Base-by-base conservation (phyloP, 1,140 invertebrate genomes). In the Zaprionus inermis region DNA sequence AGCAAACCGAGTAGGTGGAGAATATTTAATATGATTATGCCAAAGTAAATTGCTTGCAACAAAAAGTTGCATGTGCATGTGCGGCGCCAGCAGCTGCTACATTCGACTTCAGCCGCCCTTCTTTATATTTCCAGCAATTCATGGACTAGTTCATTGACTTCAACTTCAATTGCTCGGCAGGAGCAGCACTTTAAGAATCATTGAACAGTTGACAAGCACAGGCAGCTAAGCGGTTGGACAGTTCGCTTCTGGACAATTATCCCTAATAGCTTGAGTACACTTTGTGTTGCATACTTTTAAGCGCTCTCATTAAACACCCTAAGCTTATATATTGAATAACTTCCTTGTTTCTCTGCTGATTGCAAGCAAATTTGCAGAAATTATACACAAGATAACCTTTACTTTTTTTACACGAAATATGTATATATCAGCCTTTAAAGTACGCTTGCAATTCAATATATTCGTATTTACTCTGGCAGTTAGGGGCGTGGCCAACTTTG, bases 1-100 rank as follows among this genome's bases (percentile, higher is more conserved):
- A 58, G 63, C 69, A 83, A 88, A 89, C 54, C 77, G 78, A 64
- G 69, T 78, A 57, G 84, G 84, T 81, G 84, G 84, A 84, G 78
- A 83, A 89, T 81, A 88, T 88, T 89, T 88, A 88, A 88, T 89
- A 88, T 88, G 84, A 88, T 88, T 88, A 88, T 88, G 84, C 76
- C 80, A 71, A 88, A 81, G 84, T 89, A 88, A 88, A 88, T 88
- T 89, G 84, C 84, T 88, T 83, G 84, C 81, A 89, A 89, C 79
- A 88, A 88, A 75, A 88, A 78, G 84, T 78, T 81, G 81, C 81
- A 81, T 64, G 78, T 65, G 69, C 64, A 71, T 34, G 44, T 18
- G 59, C 59, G 28, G 16, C 10, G 52, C 10, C 46, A 55, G 51
- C 51, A 16, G 52, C 52, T 32, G 52, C 52, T 14, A 9, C 51